These are phyloP conservation scores for Danionella cerebrum DNA, from an alignment of 2,113 vertebrate genomes.

Conservation along the genomic window DNA sequence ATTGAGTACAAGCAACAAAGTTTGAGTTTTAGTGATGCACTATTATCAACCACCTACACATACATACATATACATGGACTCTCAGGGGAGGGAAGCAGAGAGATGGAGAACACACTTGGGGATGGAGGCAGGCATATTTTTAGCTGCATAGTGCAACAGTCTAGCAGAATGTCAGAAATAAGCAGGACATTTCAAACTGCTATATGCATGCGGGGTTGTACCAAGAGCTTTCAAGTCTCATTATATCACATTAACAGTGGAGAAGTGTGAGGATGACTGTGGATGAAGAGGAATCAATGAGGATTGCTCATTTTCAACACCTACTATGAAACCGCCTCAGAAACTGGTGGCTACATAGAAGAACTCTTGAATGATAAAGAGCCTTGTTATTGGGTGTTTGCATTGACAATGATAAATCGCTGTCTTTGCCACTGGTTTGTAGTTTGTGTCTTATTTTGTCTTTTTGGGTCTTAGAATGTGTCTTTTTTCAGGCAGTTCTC, in stretches of 20 bases:
- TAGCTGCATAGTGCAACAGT: conserved; percentile 14
- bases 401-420: background rate
- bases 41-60: background rate
- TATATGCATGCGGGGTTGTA: background rate
- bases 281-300: conserved; percentile 9
- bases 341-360: background rate
- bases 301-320: background rate
- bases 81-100: conserved; percentile 9
- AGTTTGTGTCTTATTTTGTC: no score
- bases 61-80: background rate
- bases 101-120: conserved; percentile 13
- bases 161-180: conserved; percentile 21
- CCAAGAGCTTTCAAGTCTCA: conserved; percentile 17
- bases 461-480: no score
- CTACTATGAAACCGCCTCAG: background rate
- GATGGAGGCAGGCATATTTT: conserved; percentile 20
- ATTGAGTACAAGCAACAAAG: conserved; percentile 17
- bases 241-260: conserved; percentile 20
- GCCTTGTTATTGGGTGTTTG: background rate
- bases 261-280: conserved; percentile 12
- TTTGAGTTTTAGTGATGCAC: conserved; percentile 6
- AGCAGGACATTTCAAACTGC: conserved; percentile 24
- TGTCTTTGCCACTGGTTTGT: background rate
- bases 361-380: background rate
- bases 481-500: no score